Evolutionary conservation across 2,113 vertebrate genomes (phyloP).

Genomic region (Chauna torquata): DNA sequence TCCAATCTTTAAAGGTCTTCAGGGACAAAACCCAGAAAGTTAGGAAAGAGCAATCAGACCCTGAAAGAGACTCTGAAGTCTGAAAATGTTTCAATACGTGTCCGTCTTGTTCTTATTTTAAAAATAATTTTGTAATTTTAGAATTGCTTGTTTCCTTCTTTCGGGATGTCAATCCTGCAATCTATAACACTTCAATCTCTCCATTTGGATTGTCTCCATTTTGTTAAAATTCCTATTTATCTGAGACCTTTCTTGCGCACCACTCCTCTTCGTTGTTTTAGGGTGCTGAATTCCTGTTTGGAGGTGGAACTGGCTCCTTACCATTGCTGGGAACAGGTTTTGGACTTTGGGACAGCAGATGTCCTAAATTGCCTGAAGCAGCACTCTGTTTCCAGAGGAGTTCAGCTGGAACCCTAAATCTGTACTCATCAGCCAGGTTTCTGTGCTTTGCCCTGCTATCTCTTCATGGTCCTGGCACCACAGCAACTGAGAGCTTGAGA

Average conservation of each 20-base stretch:
- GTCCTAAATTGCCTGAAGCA: not conserved
- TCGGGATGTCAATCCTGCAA: not conserved
- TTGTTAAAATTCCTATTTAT: not conserved
- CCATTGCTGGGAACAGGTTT: not conserved
- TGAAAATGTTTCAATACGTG: not conserved
- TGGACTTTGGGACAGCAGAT: not conserved
- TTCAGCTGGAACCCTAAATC: not conserved
- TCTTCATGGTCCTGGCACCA: not conserved
- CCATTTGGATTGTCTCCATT: not conserved
- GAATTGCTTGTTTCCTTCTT: not conserved
- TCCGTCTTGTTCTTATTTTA: not conserved
- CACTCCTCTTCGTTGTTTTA: not conserved
- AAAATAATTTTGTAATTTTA: not conserved
- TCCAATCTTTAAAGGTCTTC: not conserved
- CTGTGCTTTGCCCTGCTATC: not conserved
- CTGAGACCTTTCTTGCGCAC: fast-evolving
- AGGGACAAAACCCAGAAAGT: not conserved
- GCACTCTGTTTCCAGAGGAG: not conserved
- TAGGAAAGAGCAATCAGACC: not conserved
- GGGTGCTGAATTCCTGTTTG: not conserved
- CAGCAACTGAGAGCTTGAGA: not conserved
- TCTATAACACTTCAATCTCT: not conserved
- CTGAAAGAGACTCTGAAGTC: not conserved
- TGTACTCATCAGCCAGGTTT: not conserved
- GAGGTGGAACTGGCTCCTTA: not conserved